Conservation (phyloP, 1,140 invertebrate genomes). For the Thaumatotibia leucotreta region DNA sequence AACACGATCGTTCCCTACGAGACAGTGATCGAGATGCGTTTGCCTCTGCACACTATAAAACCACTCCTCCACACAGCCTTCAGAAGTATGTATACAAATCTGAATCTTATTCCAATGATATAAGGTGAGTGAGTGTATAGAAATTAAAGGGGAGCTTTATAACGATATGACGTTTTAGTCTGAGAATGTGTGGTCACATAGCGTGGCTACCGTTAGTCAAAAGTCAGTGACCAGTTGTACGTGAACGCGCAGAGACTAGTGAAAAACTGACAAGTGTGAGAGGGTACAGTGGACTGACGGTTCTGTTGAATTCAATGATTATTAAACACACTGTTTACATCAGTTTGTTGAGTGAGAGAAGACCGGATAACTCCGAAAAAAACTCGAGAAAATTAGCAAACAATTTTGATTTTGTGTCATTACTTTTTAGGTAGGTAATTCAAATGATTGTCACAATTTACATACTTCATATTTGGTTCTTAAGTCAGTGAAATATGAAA, state of each 20-base stretch:
- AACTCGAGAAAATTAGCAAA: too few species aligned
- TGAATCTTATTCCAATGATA: background rate
- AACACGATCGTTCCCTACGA: background rate
- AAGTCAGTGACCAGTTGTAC: conserved; percentile 1
- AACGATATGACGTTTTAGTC: background rate
- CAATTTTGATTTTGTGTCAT: too few species aligned
- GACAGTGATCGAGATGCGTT: background rate
- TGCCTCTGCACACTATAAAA: background rate
- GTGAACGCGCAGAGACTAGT: background rate
- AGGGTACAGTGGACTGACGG: background rate
- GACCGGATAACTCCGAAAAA: too few species aligned
- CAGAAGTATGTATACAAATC: background rate
- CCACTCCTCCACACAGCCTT: background rate
- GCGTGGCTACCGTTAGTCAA: background rate
- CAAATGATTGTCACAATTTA: too few species aligned
- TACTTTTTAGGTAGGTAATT: too few species aligned
- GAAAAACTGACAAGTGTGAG: background rate
- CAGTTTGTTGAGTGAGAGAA: too few species aligned
- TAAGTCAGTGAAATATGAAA: too few species aligned
- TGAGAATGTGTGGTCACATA: background rate
- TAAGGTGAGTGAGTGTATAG: background rate
- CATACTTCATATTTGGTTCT: too few species aligned
- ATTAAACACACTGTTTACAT: too few species aligned
- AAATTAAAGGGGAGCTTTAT: background rate
- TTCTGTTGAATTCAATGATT: background rate